phyloP scores from a whole-genome alignment of 1,140 invertebrate species.

The Panulirus ornatus region DNA sequence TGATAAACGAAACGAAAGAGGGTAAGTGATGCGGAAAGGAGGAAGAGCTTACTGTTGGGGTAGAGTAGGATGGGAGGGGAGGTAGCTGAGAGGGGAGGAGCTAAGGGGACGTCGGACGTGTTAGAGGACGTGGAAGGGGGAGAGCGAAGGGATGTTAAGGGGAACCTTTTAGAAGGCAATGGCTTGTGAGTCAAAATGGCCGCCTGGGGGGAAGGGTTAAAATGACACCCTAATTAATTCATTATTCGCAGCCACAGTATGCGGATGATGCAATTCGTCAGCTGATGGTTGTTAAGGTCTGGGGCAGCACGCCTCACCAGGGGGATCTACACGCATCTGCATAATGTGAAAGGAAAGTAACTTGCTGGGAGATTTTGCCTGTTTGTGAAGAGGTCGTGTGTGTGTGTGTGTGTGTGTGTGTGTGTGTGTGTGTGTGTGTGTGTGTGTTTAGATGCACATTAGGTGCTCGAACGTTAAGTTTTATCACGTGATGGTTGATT shows the following conservation, averaged over 20 bases:
- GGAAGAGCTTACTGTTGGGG: not conserved
- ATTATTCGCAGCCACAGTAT: constrained; percentile 66
- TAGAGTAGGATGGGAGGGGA: not conserved
- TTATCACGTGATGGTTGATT: too few relatives aligned
- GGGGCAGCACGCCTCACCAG: not conserved
- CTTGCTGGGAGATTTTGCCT: too few relatives aligned
- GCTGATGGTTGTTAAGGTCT: not conserved
- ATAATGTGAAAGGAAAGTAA: constrained; percentile 14
- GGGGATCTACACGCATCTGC: not conserved
- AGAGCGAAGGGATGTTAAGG: not conserved
- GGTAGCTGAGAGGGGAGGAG: not conserved
- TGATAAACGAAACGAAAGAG: not conserved
- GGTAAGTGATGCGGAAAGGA: not conserved
- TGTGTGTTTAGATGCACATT: constrained; percentile 16
- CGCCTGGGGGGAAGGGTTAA: constrained; percentile 68
- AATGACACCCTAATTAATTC: constrained; percentile 73
- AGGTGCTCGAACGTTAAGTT: too few relatives aligned
- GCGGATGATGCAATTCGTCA: constrained; percentile 51
- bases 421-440: constrained; percentile 25
- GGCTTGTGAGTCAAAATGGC: constrained; percentile 70
- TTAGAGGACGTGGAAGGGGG: not conserved
- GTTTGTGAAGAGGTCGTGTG: too few relatives aligned
- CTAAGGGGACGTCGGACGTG: not conserved
- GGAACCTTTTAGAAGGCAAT: constrained; percentile 56
- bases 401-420: constrained; percentile 39